Conservation (phyloP, 64 coral and sea anemone species). For the Porites lutea region DNA sequence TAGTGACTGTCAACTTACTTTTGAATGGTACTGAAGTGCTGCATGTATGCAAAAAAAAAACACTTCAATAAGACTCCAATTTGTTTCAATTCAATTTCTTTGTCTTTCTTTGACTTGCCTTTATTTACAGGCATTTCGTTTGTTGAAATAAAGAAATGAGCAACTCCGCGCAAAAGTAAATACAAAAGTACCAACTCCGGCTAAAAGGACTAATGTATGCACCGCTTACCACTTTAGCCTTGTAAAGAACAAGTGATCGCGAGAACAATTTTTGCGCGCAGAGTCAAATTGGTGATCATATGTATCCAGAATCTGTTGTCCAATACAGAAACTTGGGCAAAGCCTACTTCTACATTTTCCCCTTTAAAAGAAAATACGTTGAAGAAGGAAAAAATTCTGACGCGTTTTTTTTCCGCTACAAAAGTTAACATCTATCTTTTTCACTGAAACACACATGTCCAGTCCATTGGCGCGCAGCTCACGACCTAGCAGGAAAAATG, state of each 20-base stretch:
- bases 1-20: no score
- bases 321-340: no score
- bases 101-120: no score
- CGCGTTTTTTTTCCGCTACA: not conserved
- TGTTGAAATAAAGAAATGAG: not conserved
- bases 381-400: not conserved
- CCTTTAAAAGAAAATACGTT: not conserved
- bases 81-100: no score
- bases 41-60: no score
- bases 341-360: not conserved
- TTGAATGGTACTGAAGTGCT: no score
- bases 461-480: not conserved
- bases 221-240: no score
- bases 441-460: not conserved
- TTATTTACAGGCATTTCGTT: not conserved
- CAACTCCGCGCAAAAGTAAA: not conserved
- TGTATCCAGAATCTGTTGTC: not conserved
- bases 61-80: no score
- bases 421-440: not conserved
- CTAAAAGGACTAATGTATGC: no score
- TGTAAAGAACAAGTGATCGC: constrained; percentile 22
- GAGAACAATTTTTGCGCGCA: not conserved
- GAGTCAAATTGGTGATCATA: not conserved
- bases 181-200: no score
- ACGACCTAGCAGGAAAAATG: not conserved